These are phyloP conservation scores for Orthosia gothica DNA, from an alignment of 2,888 invertebrate genomes.

Conservation along the genomic window DNA sequence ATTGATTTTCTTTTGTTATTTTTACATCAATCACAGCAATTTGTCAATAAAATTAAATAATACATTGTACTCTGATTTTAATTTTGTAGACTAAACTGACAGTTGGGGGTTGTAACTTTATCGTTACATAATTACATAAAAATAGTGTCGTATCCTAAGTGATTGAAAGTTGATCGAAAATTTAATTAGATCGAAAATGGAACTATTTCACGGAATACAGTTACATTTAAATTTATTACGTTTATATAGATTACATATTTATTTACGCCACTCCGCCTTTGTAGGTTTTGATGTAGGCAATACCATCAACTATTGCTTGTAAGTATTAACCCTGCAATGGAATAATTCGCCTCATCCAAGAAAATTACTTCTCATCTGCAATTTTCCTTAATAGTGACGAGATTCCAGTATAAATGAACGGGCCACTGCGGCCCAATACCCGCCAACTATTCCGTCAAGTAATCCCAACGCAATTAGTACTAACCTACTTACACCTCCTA, in stretches of 20 bases:
- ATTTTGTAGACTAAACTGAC: too few relatives aligned
- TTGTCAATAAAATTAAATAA: too few relatives aligned
- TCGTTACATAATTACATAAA: too few relatives aligned
- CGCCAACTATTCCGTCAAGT: slow-evolving; percentile 27
- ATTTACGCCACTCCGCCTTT: too few relatives aligned
- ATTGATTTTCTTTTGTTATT: neutral
- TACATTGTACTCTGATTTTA: too few relatives aligned
- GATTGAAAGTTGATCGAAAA: too few relatives aligned
- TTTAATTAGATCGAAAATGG: too few relatives aligned
- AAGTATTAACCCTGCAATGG: neutral
- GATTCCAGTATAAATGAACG: slow-evolving; percentile 6
- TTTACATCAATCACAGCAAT: neutral
- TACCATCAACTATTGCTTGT: neutral
- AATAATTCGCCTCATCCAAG: neutral
- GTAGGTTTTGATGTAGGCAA: neutral
- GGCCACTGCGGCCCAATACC: slow-evolving; percentile 17
- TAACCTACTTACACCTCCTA: slow-evolving; percentile 27
- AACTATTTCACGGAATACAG: too few relatives aligned
- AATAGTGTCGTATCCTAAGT: too few relatives aligned
- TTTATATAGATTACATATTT: too few relatives aligned
- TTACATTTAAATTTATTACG: too few relatives aligned
- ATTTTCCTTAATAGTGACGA: slow-evolving; percentile 19
- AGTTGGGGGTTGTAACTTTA: too few relatives aligned
- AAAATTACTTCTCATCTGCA: neutral
- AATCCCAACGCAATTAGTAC: slow-evolving; percentile 61